Percentiles rank a stretch among this genome's conserved stretches.
Evolutionary conservation across 1,140 invertebrate genomes (phyloP).

Genomic region (Proctacanthus coquilletti): DNA sequence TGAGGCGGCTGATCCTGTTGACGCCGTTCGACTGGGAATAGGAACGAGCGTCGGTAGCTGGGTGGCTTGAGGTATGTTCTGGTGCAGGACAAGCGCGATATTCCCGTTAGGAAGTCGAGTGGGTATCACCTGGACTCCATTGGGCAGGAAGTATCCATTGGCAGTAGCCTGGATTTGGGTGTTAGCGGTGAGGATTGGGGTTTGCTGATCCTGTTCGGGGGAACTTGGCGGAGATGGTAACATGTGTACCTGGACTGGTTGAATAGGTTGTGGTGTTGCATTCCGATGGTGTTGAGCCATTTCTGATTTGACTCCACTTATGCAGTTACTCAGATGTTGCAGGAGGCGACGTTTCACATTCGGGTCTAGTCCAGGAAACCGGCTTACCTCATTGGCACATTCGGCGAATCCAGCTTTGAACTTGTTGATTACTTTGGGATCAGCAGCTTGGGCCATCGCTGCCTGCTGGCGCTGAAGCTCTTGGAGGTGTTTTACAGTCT

Average conservation of each 20-base stretch:
- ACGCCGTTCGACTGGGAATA: constrained; percentile 50
- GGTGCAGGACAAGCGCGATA: constrained; percentile 59
- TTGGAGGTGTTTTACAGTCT: constrained; percentile 88
- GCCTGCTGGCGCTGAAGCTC: constrained; percentile 60
- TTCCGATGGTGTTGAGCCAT: constrained; percentile 23
- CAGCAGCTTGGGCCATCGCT: constrained; percentile 53
- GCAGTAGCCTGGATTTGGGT: constrained; percentile 38
- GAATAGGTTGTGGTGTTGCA: constrained; percentile 5
- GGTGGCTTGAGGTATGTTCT: constrained; percentile 24
- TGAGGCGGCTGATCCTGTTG: constrained; percentile 46
- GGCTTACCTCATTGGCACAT: constrained; percentile 68
- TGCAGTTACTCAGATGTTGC: constrained; percentile 53
- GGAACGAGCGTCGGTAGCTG: constrained; percentile 50
- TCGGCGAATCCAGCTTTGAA: constrained; percentile 79
- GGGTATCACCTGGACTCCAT: constrained; percentile 62
- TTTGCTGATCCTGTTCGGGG: constrained; percentile 32
- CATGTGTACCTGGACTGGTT: constrained; percentile 30
- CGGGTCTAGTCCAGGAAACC: constrained; percentile 55
- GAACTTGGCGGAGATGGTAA: constrained; percentile 30
- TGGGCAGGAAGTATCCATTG: constrained; percentile 36
- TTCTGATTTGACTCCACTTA: constrained; percentile 33
- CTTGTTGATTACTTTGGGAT: constrained; percentile 64
- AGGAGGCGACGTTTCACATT: constrained; percentile 53
- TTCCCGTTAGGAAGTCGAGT: constrained; percentile 64
- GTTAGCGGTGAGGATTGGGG: constrained; percentile 17